Evolutionary conservation across 2,113 vertebrate species (phyloP), one percentile per base, ranked within the genome.

Genomic region (Ibidorhyncha struthersii): DNA sequence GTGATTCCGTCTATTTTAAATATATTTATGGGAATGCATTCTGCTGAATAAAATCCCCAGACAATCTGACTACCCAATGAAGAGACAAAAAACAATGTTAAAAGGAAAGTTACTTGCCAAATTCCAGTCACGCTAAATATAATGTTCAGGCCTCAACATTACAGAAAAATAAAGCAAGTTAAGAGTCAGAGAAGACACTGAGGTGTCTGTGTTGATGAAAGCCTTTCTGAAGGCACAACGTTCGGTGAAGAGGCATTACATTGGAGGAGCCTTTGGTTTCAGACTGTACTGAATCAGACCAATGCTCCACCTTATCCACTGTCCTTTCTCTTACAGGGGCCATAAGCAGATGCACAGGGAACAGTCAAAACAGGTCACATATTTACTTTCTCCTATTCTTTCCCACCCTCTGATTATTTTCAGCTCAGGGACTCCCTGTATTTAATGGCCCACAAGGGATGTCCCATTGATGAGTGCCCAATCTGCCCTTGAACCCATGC

Each of bases 21-120:
- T 96, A 45, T 93, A 87, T 95, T 96, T 96, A 90, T 94, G 84
- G 89, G 93, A 96, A 95, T 91, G 94, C 71, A 77, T 91, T 97
- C 84, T 97, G 96, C 94, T 95, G 91, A 96, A 96, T 89, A 96
- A 96, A 97, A 97, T 96, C 93, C 91, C 95, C 63, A 88, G 96
- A 94, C 95, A 94, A 94, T 74, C 89, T 56, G 87, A 95, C 89
- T 84, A 55, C 66, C 71, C 78, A 70, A 63, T 14, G 74, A 91
- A 94, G 93, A 96, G 71, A 95, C 91, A 82, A 87, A 78, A 96
- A 82, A 66, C 86, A 90, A 90, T 65, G 49, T 70, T 62, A 77
- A 82, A 96, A 89, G 81, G 83, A 53, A 94, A 95, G 67, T 82
- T 65, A 79, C 45, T 93, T 94, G 96, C 96, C 97, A 96, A 83